phyloP scores from a whole-genome alignment of 2,888 invertebrate species.

The Lycocerus yunnanus region DNA sequence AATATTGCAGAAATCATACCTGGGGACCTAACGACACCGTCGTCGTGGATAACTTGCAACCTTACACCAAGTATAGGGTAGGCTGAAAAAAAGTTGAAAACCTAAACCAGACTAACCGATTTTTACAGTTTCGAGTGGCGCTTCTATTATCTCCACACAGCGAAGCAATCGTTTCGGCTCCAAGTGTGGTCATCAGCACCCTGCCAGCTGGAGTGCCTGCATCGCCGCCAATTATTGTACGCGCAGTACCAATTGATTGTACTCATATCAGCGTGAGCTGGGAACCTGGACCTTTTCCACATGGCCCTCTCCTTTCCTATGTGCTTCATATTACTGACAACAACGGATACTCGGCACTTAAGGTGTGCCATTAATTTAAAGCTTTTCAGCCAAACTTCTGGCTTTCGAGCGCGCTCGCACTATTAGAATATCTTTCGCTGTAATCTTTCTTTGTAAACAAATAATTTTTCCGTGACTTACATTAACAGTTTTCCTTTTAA shows the following conservation, averaged over 20 bases:
- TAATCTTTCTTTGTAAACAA: background rate
- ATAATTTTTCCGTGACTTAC: background rate
- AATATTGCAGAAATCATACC: constrained; percentile 76
- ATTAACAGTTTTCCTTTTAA: constrained; percentile 15
- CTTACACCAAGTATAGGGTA: constrained; percentile 90
- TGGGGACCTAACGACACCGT: constrained; percentile 67
- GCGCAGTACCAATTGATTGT: constrained; percentile 79
- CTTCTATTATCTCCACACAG: constrained; percentile 73
- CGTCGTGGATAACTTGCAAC: constrained; percentile 77
- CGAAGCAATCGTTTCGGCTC: constrained; percentile 68
- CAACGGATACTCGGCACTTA: constrained; percentile 53
- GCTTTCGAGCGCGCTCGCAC: background rate
- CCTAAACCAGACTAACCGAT: background rate
- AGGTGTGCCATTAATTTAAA: constrained; percentile 46
- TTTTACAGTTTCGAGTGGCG: constrained; percentile 81
- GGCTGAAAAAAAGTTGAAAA: constrained; percentile 40
- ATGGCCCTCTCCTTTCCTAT: constrained; percentile 87
- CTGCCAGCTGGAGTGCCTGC: constrained; percentile 73
- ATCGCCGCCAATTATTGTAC: constrained; percentile 75
- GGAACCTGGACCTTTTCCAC: constrained; percentile 85
- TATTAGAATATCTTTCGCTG: background rate
- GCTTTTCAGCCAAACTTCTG: background rate
- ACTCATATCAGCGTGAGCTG: constrained; percentile 85
- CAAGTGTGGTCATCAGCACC: constrained; percentile 78
- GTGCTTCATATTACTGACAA: constrained; percentile 69